phyloP scores from a whole-genome alignment of 2,888 invertebrate species.

The Halocaridina rubra region DNA sequence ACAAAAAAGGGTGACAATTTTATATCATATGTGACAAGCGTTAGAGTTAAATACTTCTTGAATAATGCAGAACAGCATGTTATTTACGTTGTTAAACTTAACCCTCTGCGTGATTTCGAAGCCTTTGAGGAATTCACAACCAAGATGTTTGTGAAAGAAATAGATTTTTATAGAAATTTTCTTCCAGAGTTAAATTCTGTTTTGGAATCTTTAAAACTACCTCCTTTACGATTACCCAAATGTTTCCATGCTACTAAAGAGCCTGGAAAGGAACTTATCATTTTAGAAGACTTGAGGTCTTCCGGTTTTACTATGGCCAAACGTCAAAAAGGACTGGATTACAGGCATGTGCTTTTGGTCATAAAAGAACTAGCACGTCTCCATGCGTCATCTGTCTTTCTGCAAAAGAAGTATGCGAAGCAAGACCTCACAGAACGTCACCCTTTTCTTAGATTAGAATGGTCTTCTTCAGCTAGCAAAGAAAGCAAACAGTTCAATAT shows the following conservation, averaged over 20 bases:
- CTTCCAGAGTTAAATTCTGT: slow-evolving; percentile 9
- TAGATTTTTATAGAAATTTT: slow-evolving; percentile 1
- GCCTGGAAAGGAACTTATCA: background rate
- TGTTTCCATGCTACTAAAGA: background rate
- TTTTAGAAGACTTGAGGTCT: slow-evolving; percentile 12
- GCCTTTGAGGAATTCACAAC: background rate
- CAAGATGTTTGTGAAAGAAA: slow-evolving; percentile 20
- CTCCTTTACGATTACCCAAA: background rate
- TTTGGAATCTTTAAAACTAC: background rate
- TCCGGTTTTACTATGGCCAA: slow-evolving; percentile 20
- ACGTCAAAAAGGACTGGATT: slow-evolving; percentile 18
- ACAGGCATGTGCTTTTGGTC: slow-evolving; percentile 19
- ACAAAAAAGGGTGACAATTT: slow-evolving; percentile 39
- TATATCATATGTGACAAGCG: slow-evolving; percentile 32
- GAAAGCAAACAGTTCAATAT: background rate
- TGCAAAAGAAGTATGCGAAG: background rate
- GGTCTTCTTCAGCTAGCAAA: background rate
- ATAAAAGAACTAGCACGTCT: slow-evolving; percentile 28
- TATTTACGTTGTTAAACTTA: slow-evolving; percentile 33
- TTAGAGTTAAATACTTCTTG: background rate
- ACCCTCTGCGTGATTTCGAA: background rate
- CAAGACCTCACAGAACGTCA: background rate
- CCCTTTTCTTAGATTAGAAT: background rate
- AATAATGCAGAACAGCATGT: background rate
- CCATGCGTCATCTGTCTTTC: slow-evolving; percentile 5